A percentile compares a stretch with the other conserved stretches of the same genome.
Evolutionary conservation across 2,888 invertebrate genomes (phyloP).

Genomic region (Ophion costatus): DNA sequence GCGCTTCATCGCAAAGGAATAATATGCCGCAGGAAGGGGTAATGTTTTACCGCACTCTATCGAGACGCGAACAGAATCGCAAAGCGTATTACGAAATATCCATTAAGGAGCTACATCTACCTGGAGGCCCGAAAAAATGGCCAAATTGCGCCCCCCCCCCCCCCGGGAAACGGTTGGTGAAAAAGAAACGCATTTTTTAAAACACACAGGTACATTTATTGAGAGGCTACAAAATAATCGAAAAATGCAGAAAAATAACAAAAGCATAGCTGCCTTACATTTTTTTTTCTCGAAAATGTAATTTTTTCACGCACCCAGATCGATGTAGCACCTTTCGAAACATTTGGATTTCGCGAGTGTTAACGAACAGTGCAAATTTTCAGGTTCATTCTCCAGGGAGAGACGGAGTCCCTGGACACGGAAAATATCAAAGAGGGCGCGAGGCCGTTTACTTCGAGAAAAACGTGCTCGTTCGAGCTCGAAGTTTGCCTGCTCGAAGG

Average conservation of each 20-base stretch:
- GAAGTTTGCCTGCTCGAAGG: slow-evolving; percentile 87
- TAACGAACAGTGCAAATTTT: not conserved
- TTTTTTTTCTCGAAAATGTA: not conserved
- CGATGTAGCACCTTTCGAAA: not conserved
- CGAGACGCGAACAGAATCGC: not conserved
- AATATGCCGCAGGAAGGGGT: slow-evolving; percentile 88
- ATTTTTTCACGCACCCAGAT: no score
- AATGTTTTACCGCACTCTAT: slow-evolving; percentile 75
- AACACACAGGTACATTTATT: not conserved
- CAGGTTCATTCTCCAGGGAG: slow-evolving; percentile 88
- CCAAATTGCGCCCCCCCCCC: no score
- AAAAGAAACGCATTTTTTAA: no score
- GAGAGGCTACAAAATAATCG: slow-evolving; percentile 13
- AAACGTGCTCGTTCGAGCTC: slow-evolving; percentile 88
- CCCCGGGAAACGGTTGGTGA: no score
- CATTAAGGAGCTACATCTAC: no score
- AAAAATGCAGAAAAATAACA: not conserved
- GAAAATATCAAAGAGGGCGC: slow-evolving; percentile 69
- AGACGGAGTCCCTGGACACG: slow-evolving; percentile 83
- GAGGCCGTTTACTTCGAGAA: slow-evolving; percentile 76
- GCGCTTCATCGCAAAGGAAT: slow-evolving; percentile 88
- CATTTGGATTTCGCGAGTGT: not conserved
- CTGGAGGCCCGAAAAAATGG: no score
- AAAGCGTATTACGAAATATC: slow-evolving; percentile 7
- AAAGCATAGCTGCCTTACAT: not conserved